Conservation (phyloP, 2,888 invertebrate genomes). For the Ecliptopera silaceata region DNA sequence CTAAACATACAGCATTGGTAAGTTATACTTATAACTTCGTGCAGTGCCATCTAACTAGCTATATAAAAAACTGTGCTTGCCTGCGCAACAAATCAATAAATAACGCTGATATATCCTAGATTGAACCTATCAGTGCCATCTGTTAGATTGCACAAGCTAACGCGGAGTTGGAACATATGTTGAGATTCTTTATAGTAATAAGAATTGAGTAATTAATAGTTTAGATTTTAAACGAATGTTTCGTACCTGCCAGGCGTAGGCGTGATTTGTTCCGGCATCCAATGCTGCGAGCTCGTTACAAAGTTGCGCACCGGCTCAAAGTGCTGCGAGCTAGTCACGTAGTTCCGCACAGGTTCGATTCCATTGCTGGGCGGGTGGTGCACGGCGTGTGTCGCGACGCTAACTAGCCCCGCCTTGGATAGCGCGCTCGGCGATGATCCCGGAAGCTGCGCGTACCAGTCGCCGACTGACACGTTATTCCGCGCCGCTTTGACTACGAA, state of each 20-base stretch:
- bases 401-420: slow-evolving; percentile 65
- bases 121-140: too few relatives aligned
- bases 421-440: slow-evolving; percentile 68
- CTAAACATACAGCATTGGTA: slow-evolving; percentile 27
- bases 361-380: slow-evolving; percentile 40
- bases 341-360: slow-evolving; percentile 56
- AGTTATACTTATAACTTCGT: not conserved
- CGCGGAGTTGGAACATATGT: too few relatives aligned
- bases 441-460: slow-evolving; percentile 88
- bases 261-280: slow-evolving; percentile 71
- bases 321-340: slow-evolving; percentile 64
- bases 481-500: slow-evolving; percentile 92
- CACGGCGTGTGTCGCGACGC: slow-evolving; percentile 29
- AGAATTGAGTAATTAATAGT: too few relatives aligned
- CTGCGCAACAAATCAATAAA: too few relatives aligned
- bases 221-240: too few relatives aligned
- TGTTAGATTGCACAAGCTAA: too few relatives aligned
- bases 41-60: too few relatives aligned
- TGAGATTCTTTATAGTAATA: too few relatives aligned
- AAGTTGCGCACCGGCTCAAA: slow-evolving; percentile 63
- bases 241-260: slow-evolving; percentile 67
- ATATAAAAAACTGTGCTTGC: too few relatives aligned
- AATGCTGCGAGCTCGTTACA: slow-evolving; percentile 66
- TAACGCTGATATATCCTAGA: too few relatives aligned
- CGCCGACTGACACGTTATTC: slow-evolving; percentile 88